Conservation (phyloP, 1,140 invertebrate genomes). For the Drosophila saltans region DNA sequence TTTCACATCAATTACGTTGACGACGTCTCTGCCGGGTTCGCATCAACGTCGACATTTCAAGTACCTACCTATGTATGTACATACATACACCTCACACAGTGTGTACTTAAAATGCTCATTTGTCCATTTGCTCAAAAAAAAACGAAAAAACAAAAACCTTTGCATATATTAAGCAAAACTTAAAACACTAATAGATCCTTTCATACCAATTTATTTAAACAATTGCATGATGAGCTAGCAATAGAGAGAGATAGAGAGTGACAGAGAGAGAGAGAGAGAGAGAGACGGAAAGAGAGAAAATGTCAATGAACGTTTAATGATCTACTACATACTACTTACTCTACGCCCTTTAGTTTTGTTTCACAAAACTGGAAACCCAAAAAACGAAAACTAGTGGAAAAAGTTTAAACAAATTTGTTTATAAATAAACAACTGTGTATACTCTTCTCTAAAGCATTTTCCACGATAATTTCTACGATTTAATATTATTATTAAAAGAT, state of each 20-base stretch:
- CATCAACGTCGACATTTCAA: constrained; percentile 33
- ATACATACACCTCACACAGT: constrained; percentile 35
- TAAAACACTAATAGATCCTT: neutral
- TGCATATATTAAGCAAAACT: neutral
- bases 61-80: constrained; percentile 7
- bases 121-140: constrained; percentile 1
- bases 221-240: constrained; percentile 13
- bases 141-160: neutral
- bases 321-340: constrained; percentile 12
- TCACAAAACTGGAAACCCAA: constrained; percentile 17
- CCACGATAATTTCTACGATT: too few species aligned
- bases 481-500: neutral
- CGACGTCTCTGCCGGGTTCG: constrained; percentile 23
- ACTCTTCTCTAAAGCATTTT: neutral
- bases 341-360: constrained; percentile 41
- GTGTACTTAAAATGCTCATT: constrained; percentile 17
- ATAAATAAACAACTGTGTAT: neutral
- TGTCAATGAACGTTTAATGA: constrained; percentile 59
- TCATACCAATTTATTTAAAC: neutral
- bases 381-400: constrained; percentile 14
- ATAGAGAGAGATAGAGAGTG: neutral
- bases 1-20: constrained; percentile 77
- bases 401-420: neutral
- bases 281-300: neutral
- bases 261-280: neutral